Percentiles rank a stretch among this genome's conserved stretches.
Conservation (phyloP, 2,113 vertebrate species). For the Myanophis thanlyinensis region DNA sequence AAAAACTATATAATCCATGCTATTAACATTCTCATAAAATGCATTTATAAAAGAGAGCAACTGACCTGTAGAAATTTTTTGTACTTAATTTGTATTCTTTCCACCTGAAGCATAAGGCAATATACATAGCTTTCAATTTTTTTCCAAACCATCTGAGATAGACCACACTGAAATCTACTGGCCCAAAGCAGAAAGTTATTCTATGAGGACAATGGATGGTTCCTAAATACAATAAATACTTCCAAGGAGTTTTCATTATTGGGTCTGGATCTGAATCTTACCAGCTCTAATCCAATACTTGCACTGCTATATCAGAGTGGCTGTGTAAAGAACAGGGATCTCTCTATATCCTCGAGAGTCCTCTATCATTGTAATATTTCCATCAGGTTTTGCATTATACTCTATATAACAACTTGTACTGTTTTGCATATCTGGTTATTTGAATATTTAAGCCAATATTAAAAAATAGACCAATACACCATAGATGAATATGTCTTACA, state of each 20-base stretch:
- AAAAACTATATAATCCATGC: neutral
- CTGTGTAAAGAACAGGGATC: neutral
- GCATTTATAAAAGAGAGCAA: neutral
- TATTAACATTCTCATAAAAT: neutral
- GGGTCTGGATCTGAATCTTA: neutral
- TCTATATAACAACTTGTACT: neutral
- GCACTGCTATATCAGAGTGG: neutral
- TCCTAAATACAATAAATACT: neutral
- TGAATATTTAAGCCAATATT: neutral
- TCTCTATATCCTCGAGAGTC: neutral
- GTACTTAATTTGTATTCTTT: neutral
- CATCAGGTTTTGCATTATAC: neutral
- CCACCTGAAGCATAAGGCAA: neutral
- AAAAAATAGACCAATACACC: neutral
- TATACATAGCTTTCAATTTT: neutral
- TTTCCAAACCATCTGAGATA: neutral
- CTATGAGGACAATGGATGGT: neutral
- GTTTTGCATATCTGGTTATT: neutral
- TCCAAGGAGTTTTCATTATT: neutral
- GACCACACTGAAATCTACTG: neutral
- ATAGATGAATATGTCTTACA: neutral
- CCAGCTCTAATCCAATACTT: neutral
- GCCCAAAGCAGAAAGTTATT: neutral
- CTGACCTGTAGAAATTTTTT: neutral
- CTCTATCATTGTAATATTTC: neutral